phyloP scores from a whole-genome alignment of 2,113 vertebrate species.

The Pavo muticus region DNA sequence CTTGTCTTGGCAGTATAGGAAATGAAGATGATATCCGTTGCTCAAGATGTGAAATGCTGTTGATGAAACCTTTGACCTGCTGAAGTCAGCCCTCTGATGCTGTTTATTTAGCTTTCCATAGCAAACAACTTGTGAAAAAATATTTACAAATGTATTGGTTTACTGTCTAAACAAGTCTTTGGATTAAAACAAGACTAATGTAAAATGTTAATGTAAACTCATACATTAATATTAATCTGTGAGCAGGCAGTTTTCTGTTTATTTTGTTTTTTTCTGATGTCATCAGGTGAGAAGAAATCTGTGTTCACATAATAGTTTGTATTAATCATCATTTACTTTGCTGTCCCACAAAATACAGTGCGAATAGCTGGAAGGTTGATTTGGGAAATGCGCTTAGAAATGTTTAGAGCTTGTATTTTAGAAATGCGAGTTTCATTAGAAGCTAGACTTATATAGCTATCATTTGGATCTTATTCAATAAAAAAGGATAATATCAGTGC shows the following conservation, averaged over 20 bases:
- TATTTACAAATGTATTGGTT: neutral
- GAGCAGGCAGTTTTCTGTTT: neutral
- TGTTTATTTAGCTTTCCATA: neutral
- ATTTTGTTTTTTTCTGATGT: neutral
- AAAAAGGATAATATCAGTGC: neutral
- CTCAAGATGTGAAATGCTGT: neutral
- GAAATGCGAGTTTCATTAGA: neutral
- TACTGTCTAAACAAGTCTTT: conserved; percentile 11
- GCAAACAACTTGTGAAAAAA: neutral
- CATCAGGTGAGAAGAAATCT: neutral
- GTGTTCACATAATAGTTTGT: neutral
- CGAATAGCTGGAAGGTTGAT: neutral
- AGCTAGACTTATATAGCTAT: neutral
- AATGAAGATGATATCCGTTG: neutral
- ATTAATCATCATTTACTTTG: conserved; percentile 46
- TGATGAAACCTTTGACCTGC: neutral
- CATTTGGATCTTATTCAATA: neutral
- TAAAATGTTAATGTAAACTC: neutral
- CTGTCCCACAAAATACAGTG: neutral
- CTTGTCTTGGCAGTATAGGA: neutral
- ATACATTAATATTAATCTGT: conserved; percentile 11
- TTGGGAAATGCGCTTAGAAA: neutral
- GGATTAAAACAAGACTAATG: neutral
- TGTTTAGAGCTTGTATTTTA: neutral
- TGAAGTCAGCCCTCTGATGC: neutral